Percentiles rank a stretch among this genome's conserved stretches.
Conservation (phyloP, 2,113 vertebrate species). For the Neofelis nebulosa region DNA sequence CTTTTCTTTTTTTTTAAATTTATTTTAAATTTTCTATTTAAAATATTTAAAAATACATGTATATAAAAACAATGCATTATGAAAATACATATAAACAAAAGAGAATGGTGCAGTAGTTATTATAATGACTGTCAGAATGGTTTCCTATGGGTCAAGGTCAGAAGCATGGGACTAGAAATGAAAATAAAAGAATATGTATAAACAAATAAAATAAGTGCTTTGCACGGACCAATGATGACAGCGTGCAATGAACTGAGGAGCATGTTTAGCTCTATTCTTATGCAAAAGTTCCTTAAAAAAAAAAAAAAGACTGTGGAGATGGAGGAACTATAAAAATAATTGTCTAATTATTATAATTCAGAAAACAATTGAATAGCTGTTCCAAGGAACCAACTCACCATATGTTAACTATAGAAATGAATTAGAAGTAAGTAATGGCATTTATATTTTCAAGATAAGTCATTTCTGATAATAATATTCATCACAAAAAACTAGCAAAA, state of each 20-base stretch:
- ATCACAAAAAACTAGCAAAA: conserved; percentile 50
- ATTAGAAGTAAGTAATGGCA: conserved; percentile 39
- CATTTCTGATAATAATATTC: conserved; percentile 58
- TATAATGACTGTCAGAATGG: neutral
- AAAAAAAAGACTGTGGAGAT: neutral
- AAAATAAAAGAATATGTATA: neutral
- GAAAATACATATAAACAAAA: neutral
- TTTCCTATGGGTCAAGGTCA: neutral
- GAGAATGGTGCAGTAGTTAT: neutral
- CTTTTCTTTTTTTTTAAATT: neutral
- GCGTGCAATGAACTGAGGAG: neutral
- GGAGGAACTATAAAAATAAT: conserved; percentile 31
- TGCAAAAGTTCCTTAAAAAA: neutral
- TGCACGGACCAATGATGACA: neutral
- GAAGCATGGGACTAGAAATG: neutral
- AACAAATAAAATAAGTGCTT: conserved; percentile 9
- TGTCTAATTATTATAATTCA: conserved; percentile 33
- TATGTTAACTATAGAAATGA: conserved; percentile 15
- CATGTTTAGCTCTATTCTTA: neutral
- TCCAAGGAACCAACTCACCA: conserved; percentile 26
- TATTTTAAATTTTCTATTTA: conserved; percentile 2
- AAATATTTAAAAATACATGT: neutral
- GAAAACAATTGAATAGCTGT: conserved; percentile 29
- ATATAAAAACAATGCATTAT: neutral
- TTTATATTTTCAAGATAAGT: conserved; percentile 49